Conservation (phyloP, 2,888 invertebrate species). For the Lochmaea crataegi region DNA sequence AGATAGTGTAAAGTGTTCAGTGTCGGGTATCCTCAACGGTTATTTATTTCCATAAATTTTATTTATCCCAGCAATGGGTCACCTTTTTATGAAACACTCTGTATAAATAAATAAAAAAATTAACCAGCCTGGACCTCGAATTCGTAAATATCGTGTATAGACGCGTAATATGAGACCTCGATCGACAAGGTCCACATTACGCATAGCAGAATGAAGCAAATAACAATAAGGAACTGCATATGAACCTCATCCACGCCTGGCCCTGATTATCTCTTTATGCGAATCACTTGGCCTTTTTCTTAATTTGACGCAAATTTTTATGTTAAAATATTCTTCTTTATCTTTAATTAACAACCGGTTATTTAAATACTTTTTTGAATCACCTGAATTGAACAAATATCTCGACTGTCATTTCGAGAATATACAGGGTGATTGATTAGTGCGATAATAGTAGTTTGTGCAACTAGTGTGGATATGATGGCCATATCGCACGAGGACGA, state of each 20-base stretch:
- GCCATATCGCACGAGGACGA: too few species aligned
- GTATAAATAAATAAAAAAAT: slow-evolving; percentile 6
- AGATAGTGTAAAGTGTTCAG: too few species aligned
- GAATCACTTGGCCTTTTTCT: slow-evolving; percentile 21
- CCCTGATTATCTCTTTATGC: slow-evolving; percentile 54
- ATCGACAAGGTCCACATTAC: slow-evolving; percentile 60
- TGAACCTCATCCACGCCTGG: slow-evolving; percentile 53
- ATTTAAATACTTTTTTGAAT: slow-evolving; percentile 2
- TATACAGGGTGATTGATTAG: too few species aligned
- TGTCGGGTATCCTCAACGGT: too few species aligned
- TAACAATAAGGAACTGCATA: slow-evolving; percentile 61
- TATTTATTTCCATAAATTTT: too few species aligned
- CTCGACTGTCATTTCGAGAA: too few species aligned
- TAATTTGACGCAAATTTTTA: slow-evolving; percentile 1
- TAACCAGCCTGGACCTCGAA: slow-evolving; percentile 7
- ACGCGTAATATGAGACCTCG: slow-evolving; percentile 54
- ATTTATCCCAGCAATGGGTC: too few species aligned
- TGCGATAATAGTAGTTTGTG: too few species aligned
- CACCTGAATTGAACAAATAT: neutral
- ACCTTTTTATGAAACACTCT: neutral
- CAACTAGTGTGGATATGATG: too few species aligned
- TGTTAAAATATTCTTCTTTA: neutral
- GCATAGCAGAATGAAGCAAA: slow-evolving; percentile 51
- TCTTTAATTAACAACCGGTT: neutral
- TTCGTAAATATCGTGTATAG: slow-evolving; percentile 31